Evolutionary conservation across 2,888 invertebrate species (phyloP), one percentile per base, ranked within the genome.

Genomic region (Sarcophaga carnaria): DNA sequence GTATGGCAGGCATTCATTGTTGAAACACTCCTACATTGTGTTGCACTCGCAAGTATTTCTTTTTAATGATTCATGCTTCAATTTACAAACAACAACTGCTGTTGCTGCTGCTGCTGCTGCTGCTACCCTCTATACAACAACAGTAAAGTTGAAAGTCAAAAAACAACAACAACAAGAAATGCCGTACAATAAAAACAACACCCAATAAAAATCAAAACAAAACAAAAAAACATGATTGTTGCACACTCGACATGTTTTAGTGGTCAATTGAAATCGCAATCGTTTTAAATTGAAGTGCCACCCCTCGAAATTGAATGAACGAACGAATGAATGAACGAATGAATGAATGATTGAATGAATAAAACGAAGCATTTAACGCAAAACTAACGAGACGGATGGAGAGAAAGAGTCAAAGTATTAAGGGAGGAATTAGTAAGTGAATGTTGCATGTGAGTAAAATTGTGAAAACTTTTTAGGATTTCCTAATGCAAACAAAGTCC

Each of bases 231-330:
- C 84, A 84, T 69, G 76, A 82, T 84, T 87, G 87, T 87, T 87
- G 84, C 76, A 87, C 72, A 87, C 81, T 87, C 81, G 78, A 84
- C 84, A 87, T 84, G 87, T 79, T 37, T 37, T 87, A 84, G 87
- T 84, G 87, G 87, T 84, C 87, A 87, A 87, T 87, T 87, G 81
- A 59, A 79, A 82, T 76, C 81, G 87, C 81, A 87, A 87, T 87
- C 79, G 81, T 84, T 81, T 81, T 79, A 84, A 81, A 83, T 80
- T 87, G 83, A 66, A 81, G 81, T 77, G 80, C 76, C 80, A 20
- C 63, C 80, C 76, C 17, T 54, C 17, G 54, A 54, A 54, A 54
- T 14, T 54, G 54, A 54, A 54, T 17, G 54, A 37, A 37, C 1
- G 37, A 37, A 69, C 22, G 3, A 17, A 14, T 54, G 54, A 54